These are phyloP conservation scores for Psix sp. DNA, from an alignment of 1,140 invertebrate genomes.

Conservation along the genomic window DNA sequence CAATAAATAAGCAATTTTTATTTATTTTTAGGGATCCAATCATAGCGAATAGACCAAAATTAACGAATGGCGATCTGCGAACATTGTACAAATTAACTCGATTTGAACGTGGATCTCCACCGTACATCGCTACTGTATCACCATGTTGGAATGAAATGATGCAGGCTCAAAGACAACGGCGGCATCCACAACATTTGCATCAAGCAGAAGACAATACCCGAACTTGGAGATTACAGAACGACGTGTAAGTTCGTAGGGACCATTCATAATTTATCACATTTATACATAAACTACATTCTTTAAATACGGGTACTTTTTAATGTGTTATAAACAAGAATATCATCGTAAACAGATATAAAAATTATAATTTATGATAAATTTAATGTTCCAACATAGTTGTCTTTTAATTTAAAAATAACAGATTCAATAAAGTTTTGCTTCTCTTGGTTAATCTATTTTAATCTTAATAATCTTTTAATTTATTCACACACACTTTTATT, in stretches of 20 bases:
- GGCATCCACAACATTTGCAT: slow-evolving; percentile 87
- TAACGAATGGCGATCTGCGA: slow-evolving; percentile 78
- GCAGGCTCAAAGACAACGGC: slow-evolving; percentile 90
- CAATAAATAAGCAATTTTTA: not conserved
- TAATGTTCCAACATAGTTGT: too few relatives aligned
- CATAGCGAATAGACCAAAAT: slow-evolving; percentile 78
- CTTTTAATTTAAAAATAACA: too few relatives aligned
- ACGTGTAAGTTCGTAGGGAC: slow-evolving; percentile 79
- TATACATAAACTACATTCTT: too few relatives aligned
- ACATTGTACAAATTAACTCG: slow-evolving; percentile 81
- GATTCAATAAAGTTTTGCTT: too few relatives aligned
- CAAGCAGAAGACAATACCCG: slow-evolving; percentile 87
- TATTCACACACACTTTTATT: too few relatives aligned
- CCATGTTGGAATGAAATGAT: slow-evolving; percentile 95
- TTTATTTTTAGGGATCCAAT: slow-evolving; percentile 69
- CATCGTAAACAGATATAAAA: too few relatives aligned
- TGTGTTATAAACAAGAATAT: too few relatives aligned
- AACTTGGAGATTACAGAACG: slow-evolving; percentile 91
- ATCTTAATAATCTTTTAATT: too few relatives aligned
- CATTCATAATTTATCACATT: slow-evolving; percentile 4
- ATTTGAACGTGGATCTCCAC: slow-evolving; percentile 80
- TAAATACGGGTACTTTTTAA: too few relatives aligned
- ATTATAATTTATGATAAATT: too few relatives aligned
- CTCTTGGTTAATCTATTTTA: too few relatives aligned
- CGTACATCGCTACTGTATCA: slow-evolving; percentile 91